phyloP scores from a whole-genome alignment of 2,113 vertebrate species.

The Uropsilus gracilis region DNA sequence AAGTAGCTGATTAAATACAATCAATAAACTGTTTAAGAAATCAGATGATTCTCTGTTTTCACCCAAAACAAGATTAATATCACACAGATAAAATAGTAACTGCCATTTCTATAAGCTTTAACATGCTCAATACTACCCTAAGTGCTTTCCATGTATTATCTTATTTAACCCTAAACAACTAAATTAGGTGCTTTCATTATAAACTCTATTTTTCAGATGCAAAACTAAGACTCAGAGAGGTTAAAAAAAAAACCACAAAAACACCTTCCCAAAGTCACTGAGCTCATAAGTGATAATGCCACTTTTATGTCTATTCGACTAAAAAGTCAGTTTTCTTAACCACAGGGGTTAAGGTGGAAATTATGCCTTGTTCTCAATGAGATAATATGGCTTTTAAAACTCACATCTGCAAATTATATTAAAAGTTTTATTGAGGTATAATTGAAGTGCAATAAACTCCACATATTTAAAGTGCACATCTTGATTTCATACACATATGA shows the following conservation, averaged over 20 bases:
- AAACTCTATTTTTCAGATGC: conserved; percentile 5
- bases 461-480: conserved; percentile 11
- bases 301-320: background rate
- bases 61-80: conserved; percentile 19
- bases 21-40: conserved; percentile 33
- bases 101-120: conserved; percentile 17
- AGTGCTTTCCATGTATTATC: background rate
- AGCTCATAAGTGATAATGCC: background rate
- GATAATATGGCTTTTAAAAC: background rate
- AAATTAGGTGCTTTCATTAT: background rate
- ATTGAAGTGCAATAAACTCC: background rate
- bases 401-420: background rate
- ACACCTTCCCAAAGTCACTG: background rate
- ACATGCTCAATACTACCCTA: background rate
- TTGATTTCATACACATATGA: background rate
- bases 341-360: background rate
- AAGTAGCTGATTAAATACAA: background rate
- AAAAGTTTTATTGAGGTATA: background rate
- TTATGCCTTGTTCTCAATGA: background rate
- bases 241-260: background rate
- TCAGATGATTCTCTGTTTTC: conserved; percentile 25
- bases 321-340: conserved; percentile 11
- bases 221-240: background rate
- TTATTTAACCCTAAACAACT: conserved; percentile 27
- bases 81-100: background rate